Evolutionary conservation across 2,113 vertebrate genomes (phyloP).

Genomic region (Poeciliopsis turrubarensis): DNA sequence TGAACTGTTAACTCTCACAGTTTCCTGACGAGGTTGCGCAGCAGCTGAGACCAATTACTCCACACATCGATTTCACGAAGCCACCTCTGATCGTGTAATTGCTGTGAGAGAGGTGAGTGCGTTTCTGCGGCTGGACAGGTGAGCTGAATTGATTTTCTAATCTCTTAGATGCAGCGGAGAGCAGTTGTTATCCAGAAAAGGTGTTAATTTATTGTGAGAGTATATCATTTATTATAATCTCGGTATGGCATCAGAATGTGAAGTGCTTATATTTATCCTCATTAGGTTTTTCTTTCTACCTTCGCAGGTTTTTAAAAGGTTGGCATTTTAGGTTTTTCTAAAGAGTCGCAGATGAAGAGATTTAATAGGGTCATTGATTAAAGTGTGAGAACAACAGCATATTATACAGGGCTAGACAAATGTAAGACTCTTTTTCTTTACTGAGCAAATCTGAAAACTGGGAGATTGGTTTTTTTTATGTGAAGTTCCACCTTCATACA

Average conservation of each 20-base stretch:
- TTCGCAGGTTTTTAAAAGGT: background rate
- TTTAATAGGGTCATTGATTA: constrained; percentile 22
- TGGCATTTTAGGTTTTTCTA: constrained; percentile 20
- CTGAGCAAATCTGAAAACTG: background rate
- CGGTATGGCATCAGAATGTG: constrained; percentile 20
- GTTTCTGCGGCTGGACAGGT: constrained; percentile 58
- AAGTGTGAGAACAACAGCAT: constrained; percentile 1
- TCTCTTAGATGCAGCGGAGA: constrained; percentile 22
- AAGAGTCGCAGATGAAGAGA: constrained; percentile 13
- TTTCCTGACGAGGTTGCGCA: constrained; percentile 68
- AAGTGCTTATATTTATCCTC: constrained; percentile 12
- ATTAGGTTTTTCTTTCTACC: background rate
- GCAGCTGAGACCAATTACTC: constrained; percentile 74
- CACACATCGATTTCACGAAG: constrained; percentile 70
- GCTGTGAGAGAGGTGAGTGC: constrained; percentile 64
- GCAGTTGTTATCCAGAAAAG: constrained; percentile 12
- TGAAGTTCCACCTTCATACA: background rate
- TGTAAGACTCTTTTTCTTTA: background rate
- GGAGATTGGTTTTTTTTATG: background rate
- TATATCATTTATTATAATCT: constrained; percentile 15
- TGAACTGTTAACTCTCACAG: constrained; percentile 62
- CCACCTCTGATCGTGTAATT: constrained; percentile 76
- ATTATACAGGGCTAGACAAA: background rate
- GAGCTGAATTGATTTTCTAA: constrained; percentile 67
- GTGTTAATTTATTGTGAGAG: constrained; percentile 14